Percentiles rank a stretch among this genome's conserved stretches.
Evolutionary conservation across 2,797 vertebrate species (phyloP).

Genomic region (Mormyrops attenuatus): DNA sequence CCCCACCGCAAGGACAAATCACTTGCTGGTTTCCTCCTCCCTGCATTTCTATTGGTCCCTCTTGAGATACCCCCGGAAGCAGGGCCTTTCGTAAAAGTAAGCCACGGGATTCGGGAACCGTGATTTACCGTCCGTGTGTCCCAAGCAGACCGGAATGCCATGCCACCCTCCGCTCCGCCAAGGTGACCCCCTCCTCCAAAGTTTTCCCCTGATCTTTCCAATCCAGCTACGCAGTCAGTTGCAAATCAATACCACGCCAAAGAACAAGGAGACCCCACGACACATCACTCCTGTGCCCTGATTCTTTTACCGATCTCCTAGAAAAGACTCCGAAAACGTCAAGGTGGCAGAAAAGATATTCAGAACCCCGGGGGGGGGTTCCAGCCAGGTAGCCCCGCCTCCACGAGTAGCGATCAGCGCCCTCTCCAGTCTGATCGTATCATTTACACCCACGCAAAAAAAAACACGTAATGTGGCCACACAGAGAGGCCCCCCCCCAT

Average conservation of each 20-base stretch:
- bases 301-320: not conserved
- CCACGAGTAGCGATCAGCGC: not conserved
- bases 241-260: not conserved
- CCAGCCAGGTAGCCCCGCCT: not conserved
- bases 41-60: not conserved
- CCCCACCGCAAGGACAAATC: not conserved
- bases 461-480: not conserved
- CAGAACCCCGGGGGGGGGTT: not conserved
- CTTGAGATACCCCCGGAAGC: not conserved
- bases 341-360: not conserved
- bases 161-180: not conserved
- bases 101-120: not conserved
- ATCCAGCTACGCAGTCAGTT: not conserved
- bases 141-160: not conserved
- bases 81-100: not conserved
- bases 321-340: not conserved
- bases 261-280: not conserved
- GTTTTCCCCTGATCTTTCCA: not conserved
- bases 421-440: not conserved
- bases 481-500: not conserved
- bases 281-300: not conserved
- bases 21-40: not conserved
- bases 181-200: not conserved
- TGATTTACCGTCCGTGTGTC: not conserved
- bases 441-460: conserved; percentile 40